Percentiles rank a stretch among this genome's conserved stretches.
Conservation (phyloP, 2,888 invertebrate genomes). For the Acrobasis repandana region DNA sequence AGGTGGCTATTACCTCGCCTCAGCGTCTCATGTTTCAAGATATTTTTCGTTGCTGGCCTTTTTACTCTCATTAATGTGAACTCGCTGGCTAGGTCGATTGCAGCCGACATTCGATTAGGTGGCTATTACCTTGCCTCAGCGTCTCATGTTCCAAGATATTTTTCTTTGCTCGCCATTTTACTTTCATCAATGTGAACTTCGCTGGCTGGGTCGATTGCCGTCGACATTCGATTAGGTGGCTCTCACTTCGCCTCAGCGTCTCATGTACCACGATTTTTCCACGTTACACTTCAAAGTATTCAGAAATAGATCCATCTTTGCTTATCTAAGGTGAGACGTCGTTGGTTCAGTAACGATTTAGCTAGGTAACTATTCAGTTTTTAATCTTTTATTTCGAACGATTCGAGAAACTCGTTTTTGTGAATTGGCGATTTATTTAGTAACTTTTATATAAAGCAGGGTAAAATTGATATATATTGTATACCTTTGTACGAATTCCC, state of each 20-base stretch:
- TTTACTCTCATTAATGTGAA: too few relatives aligned
- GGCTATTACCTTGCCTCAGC: too few relatives aligned
- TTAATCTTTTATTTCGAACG: background rate
- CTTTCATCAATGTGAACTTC: constrained; percentile 3
- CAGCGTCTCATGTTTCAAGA: too few relatives aligned
- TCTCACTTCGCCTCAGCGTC: constrained; percentile 28
- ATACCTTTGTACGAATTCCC: too few relatives aligned
- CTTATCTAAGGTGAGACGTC: background rate
- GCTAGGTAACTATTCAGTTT: background rate
- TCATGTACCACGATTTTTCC: constrained; percentile 41
- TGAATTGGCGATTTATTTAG: background rate
- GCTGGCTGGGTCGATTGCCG: constrained; percentile 22
- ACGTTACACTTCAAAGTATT: constrained; percentile 30
- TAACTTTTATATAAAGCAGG: background rate
- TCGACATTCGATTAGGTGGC: constrained; percentile 51
- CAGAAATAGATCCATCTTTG: constrained; percentile 23
- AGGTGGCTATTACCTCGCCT: too few relatives aligned
- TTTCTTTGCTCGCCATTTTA: background rate
- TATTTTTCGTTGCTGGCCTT: too few relatives aligned
- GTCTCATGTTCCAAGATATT: too few relatives aligned
- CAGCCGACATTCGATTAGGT: too few relatives aligned
- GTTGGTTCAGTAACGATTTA: background rate
- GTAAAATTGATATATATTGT: too few relatives aligned
- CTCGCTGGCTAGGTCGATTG: too few relatives aligned
- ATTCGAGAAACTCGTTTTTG: too few relatives aligned